Conservation (phyloP, 2,113 vertebrate genomes). For the Excalfactoria chinensis region DNA sequence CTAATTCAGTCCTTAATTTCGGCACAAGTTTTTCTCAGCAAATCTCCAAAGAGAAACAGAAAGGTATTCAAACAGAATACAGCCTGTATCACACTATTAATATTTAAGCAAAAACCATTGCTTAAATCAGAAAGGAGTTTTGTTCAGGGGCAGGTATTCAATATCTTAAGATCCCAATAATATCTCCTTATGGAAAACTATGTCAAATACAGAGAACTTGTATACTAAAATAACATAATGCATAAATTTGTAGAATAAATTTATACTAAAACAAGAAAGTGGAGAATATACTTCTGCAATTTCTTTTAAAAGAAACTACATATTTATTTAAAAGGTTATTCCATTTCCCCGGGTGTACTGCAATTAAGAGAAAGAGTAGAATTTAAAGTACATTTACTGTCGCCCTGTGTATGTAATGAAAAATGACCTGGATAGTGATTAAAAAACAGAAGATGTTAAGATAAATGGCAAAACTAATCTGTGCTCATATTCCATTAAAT, state of each 20-base stretch:
- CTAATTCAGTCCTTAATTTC: not conserved
- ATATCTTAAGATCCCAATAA: not conserved
- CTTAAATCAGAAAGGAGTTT: not conserved
- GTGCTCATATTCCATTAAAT: not conserved
- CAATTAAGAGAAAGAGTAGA: not conserved
- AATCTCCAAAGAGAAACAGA: not conserved
- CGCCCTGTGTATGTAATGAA: not conserved
- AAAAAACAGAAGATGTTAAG: slow-evolving; percentile 14
- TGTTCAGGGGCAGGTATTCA: not conserved
- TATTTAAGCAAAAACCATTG: not conserved
- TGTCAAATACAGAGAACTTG: not conserved
- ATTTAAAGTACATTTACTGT: not conserved
- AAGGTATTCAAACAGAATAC: not conserved
- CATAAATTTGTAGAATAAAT: not conserved
- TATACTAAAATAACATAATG: not conserved
- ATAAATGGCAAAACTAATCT: not conserved
- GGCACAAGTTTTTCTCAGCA: not conserved
- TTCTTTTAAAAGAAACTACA: not conserved
- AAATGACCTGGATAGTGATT: not conserved
- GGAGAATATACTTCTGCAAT: not conserved
- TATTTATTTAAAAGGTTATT: not conserved
- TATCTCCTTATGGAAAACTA: not conserved
- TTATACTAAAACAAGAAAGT: not conserved
- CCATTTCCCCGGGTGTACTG: not conserved
- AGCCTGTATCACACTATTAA: not conserved